Evolutionary conservation across 2,888 invertebrate species (phyloP).

Genomic region (Leucophenga montana): DNA sequence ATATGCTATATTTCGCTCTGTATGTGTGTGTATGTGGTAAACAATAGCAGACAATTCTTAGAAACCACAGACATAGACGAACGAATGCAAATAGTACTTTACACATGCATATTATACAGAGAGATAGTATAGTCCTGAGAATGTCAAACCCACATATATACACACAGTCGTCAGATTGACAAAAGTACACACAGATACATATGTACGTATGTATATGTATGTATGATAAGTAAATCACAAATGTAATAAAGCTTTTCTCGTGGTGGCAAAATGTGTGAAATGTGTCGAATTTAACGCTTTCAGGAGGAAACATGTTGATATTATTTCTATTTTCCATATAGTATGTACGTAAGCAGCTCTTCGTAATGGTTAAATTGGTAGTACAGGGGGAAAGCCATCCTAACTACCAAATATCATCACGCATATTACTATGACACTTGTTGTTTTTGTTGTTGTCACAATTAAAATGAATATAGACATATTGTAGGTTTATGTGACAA

Average conservation of each 20-base stretch:
- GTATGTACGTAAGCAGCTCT: too few relatives aligned
- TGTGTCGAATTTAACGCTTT: background rate
- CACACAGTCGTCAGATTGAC: slow-evolving; percentile 23
- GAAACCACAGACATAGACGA: slow-evolving; percentile 52
- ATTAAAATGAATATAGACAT: slow-evolving; percentile 49
- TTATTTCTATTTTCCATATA: too few relatives aligned
- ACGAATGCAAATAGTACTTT: slow-evolving; percentile 9
- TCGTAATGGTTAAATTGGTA: too few relatives aligned
- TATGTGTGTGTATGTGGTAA: slow-evolving; percentile 44
- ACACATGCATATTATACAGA: too few relatives aligned
- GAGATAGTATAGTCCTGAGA: background rate
- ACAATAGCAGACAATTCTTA: slow-evolving; percentile 56
- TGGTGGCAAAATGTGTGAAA: slow-evolving; percentile 6
- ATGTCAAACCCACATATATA: background rate
- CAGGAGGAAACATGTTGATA: too few relatives aligned
- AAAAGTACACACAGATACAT: slow-evolving; percentile 24
- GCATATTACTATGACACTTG: slow-evolving; percentile 65
- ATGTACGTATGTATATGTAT: slow-evolving; percentile 38
- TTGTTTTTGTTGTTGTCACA: slow-evolving; percentile 57
- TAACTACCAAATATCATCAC: slow-evolving; percentile 58
- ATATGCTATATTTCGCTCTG: too few relatives aligned
- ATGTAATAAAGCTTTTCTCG: slow-evolving; percentile 60
- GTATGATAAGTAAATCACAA: slow-evolving; percentile 26
- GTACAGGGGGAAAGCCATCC: too few relatives aligned
- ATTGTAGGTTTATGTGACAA: slow-evolving; percentile 68